Percentiles rank a stretch among this genome's conserved stretches.
Evolutionary conservation across 2,113 vertebrate species (phyloP).

Genomic region (Takifugu bimaculatus): DNA sequence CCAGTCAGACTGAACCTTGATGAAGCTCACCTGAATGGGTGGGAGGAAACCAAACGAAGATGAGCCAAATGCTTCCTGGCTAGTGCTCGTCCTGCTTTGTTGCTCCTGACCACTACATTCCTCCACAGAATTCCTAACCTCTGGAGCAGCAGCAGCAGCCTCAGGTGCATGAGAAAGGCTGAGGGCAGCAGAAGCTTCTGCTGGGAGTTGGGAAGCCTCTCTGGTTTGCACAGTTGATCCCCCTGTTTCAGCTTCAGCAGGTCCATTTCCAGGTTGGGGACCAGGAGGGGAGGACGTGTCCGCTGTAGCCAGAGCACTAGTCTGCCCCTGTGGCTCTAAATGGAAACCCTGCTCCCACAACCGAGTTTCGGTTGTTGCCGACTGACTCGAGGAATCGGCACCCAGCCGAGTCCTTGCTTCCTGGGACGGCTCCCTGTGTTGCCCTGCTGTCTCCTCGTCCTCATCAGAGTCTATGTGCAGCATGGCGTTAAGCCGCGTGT

Average conservation of each 20-base stretch:
- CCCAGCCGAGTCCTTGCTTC: conserved; percentile 12
- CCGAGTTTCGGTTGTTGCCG: conserved; percentile 8
- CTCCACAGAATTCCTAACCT: conserved; percentile 2
- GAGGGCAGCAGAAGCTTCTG: conserved; percentile 5
- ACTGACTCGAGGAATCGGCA: background rate
- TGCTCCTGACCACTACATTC: conserved; percentile 44
- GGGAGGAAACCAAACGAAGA: conserved; percentile 64
- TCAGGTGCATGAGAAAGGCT: conserved; percentile 15
- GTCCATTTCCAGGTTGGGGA: background rate
- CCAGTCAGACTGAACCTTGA: no score
- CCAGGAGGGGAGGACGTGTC: conserved; percentile 17
- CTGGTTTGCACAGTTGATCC: conserved; percentile 21
- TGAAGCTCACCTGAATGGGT: conserved; percentile 61
- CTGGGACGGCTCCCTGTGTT: conserved; percentile 36
- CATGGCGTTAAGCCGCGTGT: conserved; percentile 93
- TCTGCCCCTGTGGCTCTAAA: background rate
- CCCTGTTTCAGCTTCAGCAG: conserved; percentile 8
- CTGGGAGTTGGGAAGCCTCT: background rate
- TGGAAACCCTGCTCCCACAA: conserved; percentile 1
- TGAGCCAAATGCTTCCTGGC: conserved; percentile 69
- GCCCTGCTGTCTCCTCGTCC: conserved; percentile 76
- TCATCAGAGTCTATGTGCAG: conserved; percentile 97
- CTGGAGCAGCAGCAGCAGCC: background rate
- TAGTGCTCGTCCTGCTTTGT: conserved; percentile 45
- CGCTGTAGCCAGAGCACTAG: conserved; percentile 50